phyloP scores from a whole-genome alignment of 2,888 invertebrate species.

The Rhagium mordax region DNA sequence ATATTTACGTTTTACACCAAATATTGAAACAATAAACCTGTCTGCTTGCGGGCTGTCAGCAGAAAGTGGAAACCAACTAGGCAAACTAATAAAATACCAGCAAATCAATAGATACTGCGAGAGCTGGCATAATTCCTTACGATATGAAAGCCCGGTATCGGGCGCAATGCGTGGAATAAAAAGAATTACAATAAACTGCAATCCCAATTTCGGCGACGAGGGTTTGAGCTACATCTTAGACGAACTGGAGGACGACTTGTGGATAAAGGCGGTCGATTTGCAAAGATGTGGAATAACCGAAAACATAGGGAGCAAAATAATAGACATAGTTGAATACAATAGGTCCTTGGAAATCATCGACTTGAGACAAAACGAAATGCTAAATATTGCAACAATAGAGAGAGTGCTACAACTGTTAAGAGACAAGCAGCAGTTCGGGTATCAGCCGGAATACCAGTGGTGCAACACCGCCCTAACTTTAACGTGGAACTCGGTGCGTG shows the following conservation, averaged over 20 bases:
- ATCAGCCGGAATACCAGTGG: constrained; percentile 65
- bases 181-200: constrained; percentile 79
- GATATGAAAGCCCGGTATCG: constrained; percentile 83
- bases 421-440: constrained; percentile 59
- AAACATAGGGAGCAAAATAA: constrained; percentile 72
- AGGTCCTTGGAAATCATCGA: constrained; percentile 80
- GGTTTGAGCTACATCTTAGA: constrained; percentile 77
- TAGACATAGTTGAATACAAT: constrained; percentile 77
- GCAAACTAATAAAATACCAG: constrained; percentile 76
- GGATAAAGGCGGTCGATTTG: constrained; percentile 86
- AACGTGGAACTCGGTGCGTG: constrained; percentile 55
- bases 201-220: constrained; percentile 78
- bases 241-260: constrained; percentile 83
- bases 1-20: constrained; percentile 78
- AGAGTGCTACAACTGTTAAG: constrained; percentile 63
- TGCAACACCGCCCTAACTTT: constrained; percentile 59
- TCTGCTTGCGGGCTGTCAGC: constrained; percentile 79
- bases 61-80: constrained; percentile 77
- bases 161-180: constrained; percentile 82
- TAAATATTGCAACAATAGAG: constrained; percentile 60
- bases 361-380: constrained; percentile 74
- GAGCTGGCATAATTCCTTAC: constrained; percentile 85
- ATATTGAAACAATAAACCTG: constrained; percentile 79
- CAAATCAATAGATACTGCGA: constrained; percentile 80
- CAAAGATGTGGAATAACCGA: constrained; percentile 84